Percentiles rank a stretch among this genome's conserved stretches.
Conservation (phyloP, 1,140 invertebrate species). For the Aphelinus atriplicis region DNA sequence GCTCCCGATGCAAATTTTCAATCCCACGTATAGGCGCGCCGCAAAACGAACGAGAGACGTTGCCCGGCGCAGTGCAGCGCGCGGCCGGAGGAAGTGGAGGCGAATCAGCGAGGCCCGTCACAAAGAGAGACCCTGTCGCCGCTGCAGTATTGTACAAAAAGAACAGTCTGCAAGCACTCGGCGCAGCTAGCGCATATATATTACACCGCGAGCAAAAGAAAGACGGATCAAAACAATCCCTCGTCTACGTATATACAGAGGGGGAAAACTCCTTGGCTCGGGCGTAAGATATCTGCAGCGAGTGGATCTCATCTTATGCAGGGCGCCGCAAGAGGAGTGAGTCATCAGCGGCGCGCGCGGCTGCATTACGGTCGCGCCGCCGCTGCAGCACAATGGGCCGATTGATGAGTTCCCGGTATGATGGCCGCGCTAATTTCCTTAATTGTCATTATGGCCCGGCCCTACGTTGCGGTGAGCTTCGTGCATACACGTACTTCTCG, state of each 20-base stretch:
- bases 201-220: neutral
- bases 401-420: conserved; percentile 30
- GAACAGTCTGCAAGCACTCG: too few relatives aligned
- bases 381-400: conserved; percentile 9
- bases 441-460: conserved; percentile 3
- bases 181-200: too few relatives aligned
- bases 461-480: too few relatives aligned
- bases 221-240: conserved; percentile 23
- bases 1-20: conserved; percentile 25
- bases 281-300: neutral
- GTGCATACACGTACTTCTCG: too few relatives aligned
- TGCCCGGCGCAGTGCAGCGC: too few relatives aligned
- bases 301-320: too few relatives aligned
- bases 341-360: neutral
- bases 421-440: conserved; percentile 14
- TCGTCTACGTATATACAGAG: neutral
- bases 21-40: neutral
- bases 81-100: conserved; percentile 11
- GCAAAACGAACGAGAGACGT: neutral
- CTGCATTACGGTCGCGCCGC: neutral
- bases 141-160: too few relatives aligned
- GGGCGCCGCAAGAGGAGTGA: neutral
- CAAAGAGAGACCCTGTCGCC: too few relatives aligned
- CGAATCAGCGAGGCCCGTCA: neutral
- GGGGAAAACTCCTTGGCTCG: neutral